phyloP scores from a whole-genome alignment of 2,888 invertebrate species.

The Eubasilissa splendida region DNA sequence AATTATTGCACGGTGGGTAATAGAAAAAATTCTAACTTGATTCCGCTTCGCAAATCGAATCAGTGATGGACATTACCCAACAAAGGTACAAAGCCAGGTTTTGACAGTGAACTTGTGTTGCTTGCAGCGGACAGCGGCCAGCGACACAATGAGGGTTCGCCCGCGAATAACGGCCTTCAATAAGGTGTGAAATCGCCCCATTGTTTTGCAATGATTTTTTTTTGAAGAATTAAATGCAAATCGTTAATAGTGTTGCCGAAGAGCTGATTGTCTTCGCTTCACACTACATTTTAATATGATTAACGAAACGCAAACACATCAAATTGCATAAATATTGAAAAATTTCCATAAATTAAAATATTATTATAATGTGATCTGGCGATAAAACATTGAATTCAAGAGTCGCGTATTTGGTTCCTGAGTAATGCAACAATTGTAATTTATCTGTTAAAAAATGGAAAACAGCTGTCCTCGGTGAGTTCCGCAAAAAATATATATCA shows the following conservation, averaged over 20 bases:
- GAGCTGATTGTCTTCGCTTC: neutral
- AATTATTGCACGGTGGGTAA: constrained; percentile 33
- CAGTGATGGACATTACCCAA: constrained; percentile 53
- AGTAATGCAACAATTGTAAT: too few relatives aligned
- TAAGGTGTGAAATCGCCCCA: constrained; percentile 22
- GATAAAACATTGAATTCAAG: too few relatives aligned
- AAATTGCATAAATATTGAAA: too few relatives aligned
- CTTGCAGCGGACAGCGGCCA: neutral
- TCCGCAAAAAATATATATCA: too few relatives aligned
- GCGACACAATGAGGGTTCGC: constrained; percentile 1
- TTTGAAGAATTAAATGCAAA: neutral
- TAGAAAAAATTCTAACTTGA: constrained; percentile 37
- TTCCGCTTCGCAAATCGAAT: constrained; percentile 54
- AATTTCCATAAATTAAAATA: too few relatives aligned
- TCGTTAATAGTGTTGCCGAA: constrained; percentile 7
- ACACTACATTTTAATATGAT: constrained; percentile 16
- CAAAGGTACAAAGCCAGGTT: constrained; percentile 51
- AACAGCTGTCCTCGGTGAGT: too few relatives aligned
- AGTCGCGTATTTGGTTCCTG: too few relatives aligned
- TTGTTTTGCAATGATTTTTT: constrained; percentile 26
- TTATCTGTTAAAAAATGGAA: too few relatives aligned
- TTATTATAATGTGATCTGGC: too few relatives aligned
- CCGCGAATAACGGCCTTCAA: constrained; percentile 31
- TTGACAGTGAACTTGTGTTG: constrained; percentile 52
- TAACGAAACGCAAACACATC: neutral